phyloP scores from a whole-genome alignment of 1,140 invertebrate genomes.

The Ectropis grisescens region DNA sequence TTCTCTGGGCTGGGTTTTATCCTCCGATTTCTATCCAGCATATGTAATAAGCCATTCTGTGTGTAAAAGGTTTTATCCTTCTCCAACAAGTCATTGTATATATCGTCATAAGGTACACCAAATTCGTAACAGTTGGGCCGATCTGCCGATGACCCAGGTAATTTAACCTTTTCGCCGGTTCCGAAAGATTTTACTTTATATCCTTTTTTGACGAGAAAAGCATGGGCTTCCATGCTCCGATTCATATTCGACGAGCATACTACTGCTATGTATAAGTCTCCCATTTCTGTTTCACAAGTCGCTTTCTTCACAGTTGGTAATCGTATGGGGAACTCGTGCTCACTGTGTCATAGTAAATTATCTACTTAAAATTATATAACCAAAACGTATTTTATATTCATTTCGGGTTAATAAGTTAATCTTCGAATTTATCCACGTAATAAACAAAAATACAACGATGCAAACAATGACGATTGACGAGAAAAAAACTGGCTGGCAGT shows the following conservation, averaged over 20 bases:
- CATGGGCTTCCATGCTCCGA: conserved; percentile 99
- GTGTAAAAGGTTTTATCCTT: conserved; percentile 96
- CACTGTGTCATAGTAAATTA: no score
- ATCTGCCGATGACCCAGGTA: conserved; percentile 95
- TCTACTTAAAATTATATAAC: no score
- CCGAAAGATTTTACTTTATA: conserved; percentile 97
- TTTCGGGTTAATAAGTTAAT: no score
- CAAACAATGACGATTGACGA: no score
- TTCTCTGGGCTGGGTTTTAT: conserved; percentile 96
- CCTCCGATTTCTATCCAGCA: conserved; percentile 96
- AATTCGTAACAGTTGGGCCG: conserved; percentile 99
- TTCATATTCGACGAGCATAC: conserved; percentile 99
- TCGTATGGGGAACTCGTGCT: no score
- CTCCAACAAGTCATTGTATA: conserved; percentile 93
- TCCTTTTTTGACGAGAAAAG: conserved; percentile 96
- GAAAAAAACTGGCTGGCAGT: no score
- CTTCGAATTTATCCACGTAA: no score
- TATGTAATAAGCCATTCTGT: conserved; percentile 98
- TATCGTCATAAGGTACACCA: conserved; percentile 95
- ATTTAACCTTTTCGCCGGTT: conserved; percentile 96
- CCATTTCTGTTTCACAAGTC: no score
- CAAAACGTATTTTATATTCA: no score
- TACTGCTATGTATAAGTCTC: conserved; percentile 88
- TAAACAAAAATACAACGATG: no score
- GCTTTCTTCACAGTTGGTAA: no score